phyloP scores from a whole-genome alignment of 2,888 invertebrate genomes.

The Chalcis sispes region DNA sequence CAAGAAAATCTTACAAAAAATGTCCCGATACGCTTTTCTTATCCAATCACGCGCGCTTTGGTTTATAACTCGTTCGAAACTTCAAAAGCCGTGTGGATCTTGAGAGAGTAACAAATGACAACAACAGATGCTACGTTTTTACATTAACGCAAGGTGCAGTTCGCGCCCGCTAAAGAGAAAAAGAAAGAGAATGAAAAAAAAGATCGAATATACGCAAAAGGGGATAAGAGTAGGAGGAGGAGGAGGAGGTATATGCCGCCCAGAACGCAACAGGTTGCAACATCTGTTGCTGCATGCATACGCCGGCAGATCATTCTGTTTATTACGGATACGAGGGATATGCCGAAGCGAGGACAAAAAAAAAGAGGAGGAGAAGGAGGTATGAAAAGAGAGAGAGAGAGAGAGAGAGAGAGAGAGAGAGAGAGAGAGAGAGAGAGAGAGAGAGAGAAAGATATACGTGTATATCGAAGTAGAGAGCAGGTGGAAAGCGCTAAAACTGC shows the following conservation, averaged over 20 bases:
- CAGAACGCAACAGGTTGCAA: constrained; percentile 56
- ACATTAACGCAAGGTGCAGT: neutral
- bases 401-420: no score
- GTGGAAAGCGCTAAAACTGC: constrained; percentile 39
- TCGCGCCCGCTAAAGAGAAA: neutral
- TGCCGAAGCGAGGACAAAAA: constrained; percentile 9
- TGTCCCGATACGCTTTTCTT: no score
- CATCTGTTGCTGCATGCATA: constrained; percentile 45
- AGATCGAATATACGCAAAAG: no score
- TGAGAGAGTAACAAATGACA: no score
- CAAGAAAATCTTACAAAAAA: no score
- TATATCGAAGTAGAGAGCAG: constrained; percentile 44
- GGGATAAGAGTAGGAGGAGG: neutral
- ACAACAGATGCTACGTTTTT: neutral
- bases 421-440: no score
- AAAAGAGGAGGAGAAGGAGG: neutral
- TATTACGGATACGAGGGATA: neutral
- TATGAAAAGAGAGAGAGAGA: constrained; percentile 44
- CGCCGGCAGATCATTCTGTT: neutral
- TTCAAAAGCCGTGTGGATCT: no score
- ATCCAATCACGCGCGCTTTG: no score
- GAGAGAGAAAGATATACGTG: neutral
- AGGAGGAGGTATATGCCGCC: constrained; percentile 17
- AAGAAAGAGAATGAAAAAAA: neutral
- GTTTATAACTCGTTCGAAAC: no score